phyloP scores from a whole-genome alignment of 2,888 invertebrate species.

The Chaetoderma sp. region DNA sequence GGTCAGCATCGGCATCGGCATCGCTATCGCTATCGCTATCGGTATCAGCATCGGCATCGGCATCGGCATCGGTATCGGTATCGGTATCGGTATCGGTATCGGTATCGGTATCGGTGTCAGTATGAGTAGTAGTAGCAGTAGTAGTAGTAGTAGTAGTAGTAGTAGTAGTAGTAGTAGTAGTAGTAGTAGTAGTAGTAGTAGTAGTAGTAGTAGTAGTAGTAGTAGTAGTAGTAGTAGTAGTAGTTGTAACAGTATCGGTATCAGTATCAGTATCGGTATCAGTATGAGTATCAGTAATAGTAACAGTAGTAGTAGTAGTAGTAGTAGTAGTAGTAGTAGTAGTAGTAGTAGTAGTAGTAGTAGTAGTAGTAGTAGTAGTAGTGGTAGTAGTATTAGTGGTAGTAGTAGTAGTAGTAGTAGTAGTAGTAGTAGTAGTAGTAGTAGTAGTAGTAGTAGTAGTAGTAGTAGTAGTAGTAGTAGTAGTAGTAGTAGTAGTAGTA shows the following conservation, averaged over 20 bases:
- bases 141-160: slow-evolving; percentile 11
- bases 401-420: slow-evolving; percentile 7
- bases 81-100: too few species aligned
- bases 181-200: slow-evolving; percentile 9
- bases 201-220: slow-evolving; percentile 11
- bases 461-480: too few species aligned
- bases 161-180: slow-evolving; percentile 11
- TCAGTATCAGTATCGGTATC: too few species aligned
- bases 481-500: too few species aligned
- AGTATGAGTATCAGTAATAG: too few species aligned
- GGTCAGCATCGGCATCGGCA: too few species aligned
- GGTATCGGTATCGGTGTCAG: too few species aligned
- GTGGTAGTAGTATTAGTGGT: too few species aligned
- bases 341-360: neutral
- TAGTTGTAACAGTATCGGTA: neutral
- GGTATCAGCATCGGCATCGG: too few species aligned
- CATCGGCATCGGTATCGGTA: too few species aligned
- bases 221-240: slow-evolving; percentile 10
- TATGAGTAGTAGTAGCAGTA: too few species aligned
- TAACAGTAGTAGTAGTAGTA: neutral
- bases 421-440: slow-evolving; percentile 8
- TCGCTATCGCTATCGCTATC: too few species aligned
- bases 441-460: slow-evolving; percentile 8
- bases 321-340: neutral
- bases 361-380: neutral